phyloP scores from a whole-genome alignment of 2,888 invertebrate species.

The Plutella xylostella region DNA sequence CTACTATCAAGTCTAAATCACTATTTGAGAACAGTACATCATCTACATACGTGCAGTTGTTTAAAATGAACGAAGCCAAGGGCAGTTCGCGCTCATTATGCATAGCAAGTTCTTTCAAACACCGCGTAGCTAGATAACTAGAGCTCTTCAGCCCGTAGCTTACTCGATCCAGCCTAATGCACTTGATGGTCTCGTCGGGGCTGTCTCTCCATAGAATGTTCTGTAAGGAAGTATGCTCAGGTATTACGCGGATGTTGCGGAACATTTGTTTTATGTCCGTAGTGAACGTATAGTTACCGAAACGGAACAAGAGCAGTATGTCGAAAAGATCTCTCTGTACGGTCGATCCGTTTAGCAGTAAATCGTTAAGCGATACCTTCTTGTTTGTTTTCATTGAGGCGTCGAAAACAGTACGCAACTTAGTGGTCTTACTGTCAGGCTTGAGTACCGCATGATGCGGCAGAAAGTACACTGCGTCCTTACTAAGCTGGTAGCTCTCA shows the following conservation, averaged over 20 bases:
- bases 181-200: neutral
- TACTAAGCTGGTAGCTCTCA: constrained; percentile 4
- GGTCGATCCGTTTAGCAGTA: constrained; percentile 10
- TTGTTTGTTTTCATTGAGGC: constrained; percentile 8
- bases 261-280: constrained; percentile 19
- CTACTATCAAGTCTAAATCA: too few species aligned
- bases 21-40: neutral
- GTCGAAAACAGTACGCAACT: constrained; percentile 7
- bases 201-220: neutral
- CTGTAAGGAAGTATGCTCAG: constrained; percentile 7
- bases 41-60: constrained; percentile 2
- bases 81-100: neutral
- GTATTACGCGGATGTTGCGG: constrained; percentile 9
- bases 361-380: constrained; percentile 11
- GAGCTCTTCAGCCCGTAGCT: neutral
- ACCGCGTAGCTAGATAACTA: neutral
- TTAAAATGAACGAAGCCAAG: neutral
- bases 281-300: constrained; percentile 11
- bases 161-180: neutral
- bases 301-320: constrained; percentile 15
- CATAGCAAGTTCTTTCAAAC: neutral
- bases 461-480: constrained; percentile 8
- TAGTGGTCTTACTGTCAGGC: constrained; percentile 4
- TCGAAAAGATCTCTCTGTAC: constrained; percentile 17
- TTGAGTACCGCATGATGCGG: constrained; percentile 13